Evolutionary conservation across 2,888 invertebrate genomes (phyloP), one percentile per base, ranked within the genome.

Genomic region (Cerceris ruficornis): DNA sequence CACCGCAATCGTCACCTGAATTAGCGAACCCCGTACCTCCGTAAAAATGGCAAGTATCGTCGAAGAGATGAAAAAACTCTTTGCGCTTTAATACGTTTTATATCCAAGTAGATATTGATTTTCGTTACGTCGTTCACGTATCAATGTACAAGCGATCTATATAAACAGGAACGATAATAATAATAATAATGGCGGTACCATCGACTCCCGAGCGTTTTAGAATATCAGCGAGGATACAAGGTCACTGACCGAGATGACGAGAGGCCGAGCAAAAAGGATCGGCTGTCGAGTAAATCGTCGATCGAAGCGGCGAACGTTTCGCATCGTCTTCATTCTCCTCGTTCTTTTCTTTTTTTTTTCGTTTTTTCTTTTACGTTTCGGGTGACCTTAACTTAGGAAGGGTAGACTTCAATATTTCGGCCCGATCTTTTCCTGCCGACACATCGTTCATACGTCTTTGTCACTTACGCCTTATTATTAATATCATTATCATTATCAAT

Each of bases 181-280:
- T 75, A 83, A 78, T 77, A 83, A 83, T 75, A 80, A 62, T 75
- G 82, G 81, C 81, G 79, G 81, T 80, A 85, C 77, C 80, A 81
- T 68, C 79, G 61, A 69, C 59, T 46, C 52, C 43, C 65, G 54
- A n/a, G 61, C 46, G 46, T 64, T 73, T 80, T 68, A 62, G 58
- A 81, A 73, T 57, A 62, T 69, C 75, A 66, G 54, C 73, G 73
- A 59, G 69, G 67, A 67, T 60, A 60, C 59, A 77, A 77, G 69
- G 59, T 73, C 67, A 78, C 70, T 54, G 74, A 73, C 60, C 28
- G 59, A 69, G 74, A 77, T 43, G 74, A 73, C 64, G 68, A 58
- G 60, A 54, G 58, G 65, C 65, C 70, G 73, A 70, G 67, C 46
- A 50, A 49, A 72, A 52, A 52, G 46, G 49, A 58, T 67, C 61